Evolutionary conservation across 2,888 invertebrate species (phyloP).

Genomic region (Carabus problematicus): DNA sequence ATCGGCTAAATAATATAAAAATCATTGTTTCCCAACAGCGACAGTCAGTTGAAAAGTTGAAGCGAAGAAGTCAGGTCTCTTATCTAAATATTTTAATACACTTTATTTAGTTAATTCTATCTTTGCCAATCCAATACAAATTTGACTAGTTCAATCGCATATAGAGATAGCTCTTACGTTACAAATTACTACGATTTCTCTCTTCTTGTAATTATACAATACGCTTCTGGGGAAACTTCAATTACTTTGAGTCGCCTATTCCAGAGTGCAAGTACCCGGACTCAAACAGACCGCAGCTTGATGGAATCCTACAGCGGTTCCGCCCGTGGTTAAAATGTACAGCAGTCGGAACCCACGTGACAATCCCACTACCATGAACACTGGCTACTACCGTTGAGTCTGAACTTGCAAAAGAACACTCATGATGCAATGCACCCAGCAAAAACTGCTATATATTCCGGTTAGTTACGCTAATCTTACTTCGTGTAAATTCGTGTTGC

Average conservation of each 20-base stretch:
- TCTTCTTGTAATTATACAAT: conserved; percentile 13
- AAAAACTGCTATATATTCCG: conserved; percentile 2
- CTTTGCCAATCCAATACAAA: no score
- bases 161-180: neutral
- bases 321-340: neutral
- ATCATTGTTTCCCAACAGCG: no score
- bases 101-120: no score
- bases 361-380: neutral
- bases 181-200: conserved; percentile 10
- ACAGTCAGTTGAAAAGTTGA: no score
- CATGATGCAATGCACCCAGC: conserved; percentile 21
- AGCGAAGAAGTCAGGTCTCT: no score
- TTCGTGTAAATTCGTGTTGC: conserved; percentile 27
- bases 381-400: neutral
- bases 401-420: conserved; percentile 1
- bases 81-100: no score
- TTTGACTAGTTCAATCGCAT: conserved; percentile 6
- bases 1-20: no score
- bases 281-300: conserved; percentile 26
- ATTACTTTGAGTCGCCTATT: conserved; percentile 11
- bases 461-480: neutral
- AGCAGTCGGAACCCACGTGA: no score
- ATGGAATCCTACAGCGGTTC: conserved; percentile 17
- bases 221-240: conserved; percentile 19
- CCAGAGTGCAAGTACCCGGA: conserved; percentile 7